Conservation (phyloP, 2,113 vertebrate genomes). For the Miniopterus natalensis region DNA sequence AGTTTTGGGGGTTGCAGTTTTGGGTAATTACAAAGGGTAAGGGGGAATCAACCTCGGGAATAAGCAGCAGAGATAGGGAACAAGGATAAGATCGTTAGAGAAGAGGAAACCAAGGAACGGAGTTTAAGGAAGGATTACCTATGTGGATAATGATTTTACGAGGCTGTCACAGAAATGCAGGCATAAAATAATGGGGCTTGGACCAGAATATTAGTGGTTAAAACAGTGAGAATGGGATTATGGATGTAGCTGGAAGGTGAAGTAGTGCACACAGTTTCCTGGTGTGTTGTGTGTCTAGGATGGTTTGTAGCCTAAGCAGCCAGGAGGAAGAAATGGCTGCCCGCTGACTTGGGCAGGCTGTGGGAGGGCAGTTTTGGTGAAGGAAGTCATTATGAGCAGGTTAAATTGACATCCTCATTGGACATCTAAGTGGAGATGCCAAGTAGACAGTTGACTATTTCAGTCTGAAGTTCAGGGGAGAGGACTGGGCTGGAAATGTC, state of each 20-base stretch:
- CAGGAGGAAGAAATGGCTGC: background rate
- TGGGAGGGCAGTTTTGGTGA: background rate
- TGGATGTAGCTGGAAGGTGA: background rate
- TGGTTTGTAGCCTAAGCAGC: background rate
- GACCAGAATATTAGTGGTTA: background rate
- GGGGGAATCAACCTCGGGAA: background rate
- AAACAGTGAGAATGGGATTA: constrained; percentile 8
- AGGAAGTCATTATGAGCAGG: background rate
- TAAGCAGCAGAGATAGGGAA: background rate
- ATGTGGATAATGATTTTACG: background rate
- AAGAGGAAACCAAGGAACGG: background rate
- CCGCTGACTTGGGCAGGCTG: background rate
- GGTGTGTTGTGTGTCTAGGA: background rate
- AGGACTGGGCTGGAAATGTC: background rate
- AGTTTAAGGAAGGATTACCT: background rate
- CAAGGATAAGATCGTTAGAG: background rate
- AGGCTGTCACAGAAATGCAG: background rate
- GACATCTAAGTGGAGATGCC: background rate
- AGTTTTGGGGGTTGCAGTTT: background rate
- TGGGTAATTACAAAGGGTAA: background rate
- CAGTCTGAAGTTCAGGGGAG: background rate
- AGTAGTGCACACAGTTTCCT: constrained; percentile 15
- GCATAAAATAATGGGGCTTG: background rate
- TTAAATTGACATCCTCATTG: constrained; percentile 16
- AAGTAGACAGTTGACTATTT: background rate